Evolutionary conservation across 1,140 invertebrate genomes (phyloP).

Genomic region (Radopholus similis): DNA sequence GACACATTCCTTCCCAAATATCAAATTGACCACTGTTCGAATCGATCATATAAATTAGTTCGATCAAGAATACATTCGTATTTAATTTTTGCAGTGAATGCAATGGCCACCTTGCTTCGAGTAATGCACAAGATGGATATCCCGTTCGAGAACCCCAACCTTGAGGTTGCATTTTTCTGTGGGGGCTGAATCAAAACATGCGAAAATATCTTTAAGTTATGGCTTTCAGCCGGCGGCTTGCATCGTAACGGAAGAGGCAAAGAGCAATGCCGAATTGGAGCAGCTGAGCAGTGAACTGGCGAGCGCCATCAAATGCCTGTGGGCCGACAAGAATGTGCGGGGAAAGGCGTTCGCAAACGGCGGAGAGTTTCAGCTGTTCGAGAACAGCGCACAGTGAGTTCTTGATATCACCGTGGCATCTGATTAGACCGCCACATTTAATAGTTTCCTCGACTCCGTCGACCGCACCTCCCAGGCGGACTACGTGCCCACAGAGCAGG

Average conservation of each 20-base stretch:
- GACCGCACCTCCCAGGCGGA: constrained; percentile 83
- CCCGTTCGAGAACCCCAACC: constrained; percentile 26
- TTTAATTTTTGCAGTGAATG: no score
- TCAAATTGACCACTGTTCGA: not conserved
- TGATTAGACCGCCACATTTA: no score
- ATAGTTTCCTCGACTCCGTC: constrained; percentile 73
- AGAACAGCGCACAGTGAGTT: no score
- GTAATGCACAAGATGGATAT: constrained; percentile 47
- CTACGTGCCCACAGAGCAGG: constrained; percentile 92
- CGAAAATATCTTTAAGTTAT: no score
- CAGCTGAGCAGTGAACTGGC: constrained; percentile 46
- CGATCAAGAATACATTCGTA: no score
- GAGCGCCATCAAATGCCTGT: constrained; percentile 22
- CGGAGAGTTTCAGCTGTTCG: constrained; percentile 64
- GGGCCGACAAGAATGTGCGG: constrained; percentile 58
- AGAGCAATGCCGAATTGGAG: constrained; percentile 55
- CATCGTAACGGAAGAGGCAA: constrained; percentile 48
- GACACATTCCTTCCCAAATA: not conserved
- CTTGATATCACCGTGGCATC: no score
- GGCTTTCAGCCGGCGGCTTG: no score
- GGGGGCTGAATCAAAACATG: no score
- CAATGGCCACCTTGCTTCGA: constrained; percentile 41
- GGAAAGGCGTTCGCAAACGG: constrained; percentile 59
- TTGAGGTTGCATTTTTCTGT: constrained; percentile 39
- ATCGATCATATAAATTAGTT: no score